Base-by-base conservation (phyloP, 2,113 vertebrate species). In the Xenotilapia flavipinnis region DNA sequence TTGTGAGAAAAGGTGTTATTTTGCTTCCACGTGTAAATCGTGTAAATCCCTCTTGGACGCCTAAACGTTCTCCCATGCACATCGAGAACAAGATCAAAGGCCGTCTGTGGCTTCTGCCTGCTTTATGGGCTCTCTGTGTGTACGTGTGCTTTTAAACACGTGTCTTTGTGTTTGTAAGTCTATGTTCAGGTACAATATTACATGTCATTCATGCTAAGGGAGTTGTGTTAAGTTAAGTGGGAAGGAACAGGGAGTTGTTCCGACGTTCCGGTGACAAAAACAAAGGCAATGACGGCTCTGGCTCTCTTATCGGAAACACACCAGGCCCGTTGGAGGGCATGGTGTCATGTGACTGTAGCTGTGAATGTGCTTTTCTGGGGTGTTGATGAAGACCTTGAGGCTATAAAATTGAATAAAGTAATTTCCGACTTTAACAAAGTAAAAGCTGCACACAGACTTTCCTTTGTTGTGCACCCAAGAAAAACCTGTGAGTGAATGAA, bases 1-100 rank as follows among this genome's bases (percentile, higher is more conserved):
- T 26, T 38, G 80, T 12, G 82, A 87, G 84, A 5, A 42, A 53
- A 82, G 28, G 65, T 86, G 85, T 86, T 82, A 86, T 90, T 90
- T 89, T 79, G 75, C 55, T 45, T 42, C 47, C 3, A 4, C 33
- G 19, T 82, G 79, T 56, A 56, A 85, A 87, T 42, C 33, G 5
- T 82, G 70, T 85, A 81, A 87, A 91, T 82, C 85, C 83, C 15
- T 42, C 82, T 42, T 49, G 81, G 86, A 90, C 3, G 56, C 83
- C 79, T 80, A 79, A 86, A 83, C 75, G 31, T 89, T 86, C 84
- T 81, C 82, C 31, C 13, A 45, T 58, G 84, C 55, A 28, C 42
- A 21, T 31, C 3, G 17, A 36, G 28, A 58, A 65, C 79, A 51
- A 36, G 79, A 90, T 89, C 87, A 93, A 86, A 93, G 88, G 11